Evolutionary conservation across 2,113 vertebrate species (phyloP), one percentile per base, ranked within the genome.

Genomic region (Poecilia latipinna): DNA sequence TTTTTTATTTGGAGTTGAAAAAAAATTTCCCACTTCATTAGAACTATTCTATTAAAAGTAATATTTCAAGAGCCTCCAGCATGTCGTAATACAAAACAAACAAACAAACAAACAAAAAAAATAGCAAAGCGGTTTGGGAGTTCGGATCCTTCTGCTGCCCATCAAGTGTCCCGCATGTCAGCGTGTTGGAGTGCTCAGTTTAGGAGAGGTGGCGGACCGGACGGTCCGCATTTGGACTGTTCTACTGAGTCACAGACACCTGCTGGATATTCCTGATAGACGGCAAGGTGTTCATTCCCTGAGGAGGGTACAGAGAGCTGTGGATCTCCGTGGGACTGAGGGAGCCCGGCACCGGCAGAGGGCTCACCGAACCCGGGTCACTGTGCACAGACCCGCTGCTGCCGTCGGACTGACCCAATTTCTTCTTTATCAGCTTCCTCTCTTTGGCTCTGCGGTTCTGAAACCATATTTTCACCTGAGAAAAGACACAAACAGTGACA

Each of bases 381-480:
- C 96, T 97, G 94, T 97, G 96, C 69, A 95, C 94, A 0, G 96
- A 97, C 10, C 95, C 95, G 31, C 96, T 93, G 26, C 94, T 97
- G 86, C 95, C 96, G 70, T 97, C 96, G 33, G 96, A 97, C 90
- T 96, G 96, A 3, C 96, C 96, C 85, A 97, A 88, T 90, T 98
- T 98, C 95, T 97, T 98, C 93, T 97, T 97, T 70, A 97, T 96
- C 86, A 98, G 88, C 79, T 98, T 98, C 80, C 97, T 94, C 80
- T 98, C 97, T 82, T 97, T 98, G 1, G 97, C 97, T 79, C 97
- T 93, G 71, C 96, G 96, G 84, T 98, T 97, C 92, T 98, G 97
- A 89, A 98, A 98, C 97, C 97, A 98, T 74, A 98, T 98, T 91
- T 98, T 98, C 61, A 98, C 96, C 97, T 98, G 90, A 51, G 70